Conservation (phyloP, 2,797 vertebrate genomes). For the Prunella strophiata region DNA sequence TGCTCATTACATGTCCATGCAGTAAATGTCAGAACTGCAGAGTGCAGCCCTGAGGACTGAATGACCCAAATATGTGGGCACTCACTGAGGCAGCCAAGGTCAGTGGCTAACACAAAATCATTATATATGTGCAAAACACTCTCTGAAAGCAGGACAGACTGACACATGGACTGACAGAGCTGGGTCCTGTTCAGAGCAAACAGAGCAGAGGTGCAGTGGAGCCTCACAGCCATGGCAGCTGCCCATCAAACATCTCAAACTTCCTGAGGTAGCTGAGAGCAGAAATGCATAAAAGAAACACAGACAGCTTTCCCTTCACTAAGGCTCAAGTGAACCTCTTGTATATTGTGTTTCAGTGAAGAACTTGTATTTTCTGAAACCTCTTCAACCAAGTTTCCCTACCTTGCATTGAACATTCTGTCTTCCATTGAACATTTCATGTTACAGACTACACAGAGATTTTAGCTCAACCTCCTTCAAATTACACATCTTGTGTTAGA, state of each 20-base stretch:
- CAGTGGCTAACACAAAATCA: background rate
- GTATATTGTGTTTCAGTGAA: background rate
- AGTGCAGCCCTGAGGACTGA: background rate
- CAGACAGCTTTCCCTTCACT: background rate
- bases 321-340: background rate
- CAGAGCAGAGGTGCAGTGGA: background rate
- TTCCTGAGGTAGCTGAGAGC: background rate
- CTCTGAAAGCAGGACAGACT: background rate
- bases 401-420: background rate
- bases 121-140: fast-evolving
- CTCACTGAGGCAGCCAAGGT: background rate
- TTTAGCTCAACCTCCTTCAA: background rate
- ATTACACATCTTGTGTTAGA: background rate
- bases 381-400: background rate
- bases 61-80: background rate
- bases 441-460: background rate
- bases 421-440: background rate
- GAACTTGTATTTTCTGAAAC: background rate
- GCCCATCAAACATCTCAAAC: background rate
- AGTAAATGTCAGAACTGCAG: conserved; percentile 10
- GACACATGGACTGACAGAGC: background rate
- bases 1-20: background rate
- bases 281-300: background rate
- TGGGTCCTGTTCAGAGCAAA: background rate
- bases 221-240: fast-evolving